phyloP scores from a whole-genome alignment of 2,797 vertebrate species.

The Rhodeus uyekii region DNA sequence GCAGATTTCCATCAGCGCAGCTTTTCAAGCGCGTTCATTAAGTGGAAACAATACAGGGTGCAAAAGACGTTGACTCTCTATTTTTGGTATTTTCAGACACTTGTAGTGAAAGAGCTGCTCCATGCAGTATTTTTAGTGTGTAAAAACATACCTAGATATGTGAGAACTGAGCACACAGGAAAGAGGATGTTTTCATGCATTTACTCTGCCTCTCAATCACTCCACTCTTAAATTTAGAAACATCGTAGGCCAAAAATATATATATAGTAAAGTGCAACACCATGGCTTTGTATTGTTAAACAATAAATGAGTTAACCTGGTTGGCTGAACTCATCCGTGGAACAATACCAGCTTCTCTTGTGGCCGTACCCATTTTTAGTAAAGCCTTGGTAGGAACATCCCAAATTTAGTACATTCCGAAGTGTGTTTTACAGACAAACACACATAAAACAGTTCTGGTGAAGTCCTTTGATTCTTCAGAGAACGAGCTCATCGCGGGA shows the following conservation, averaged over 20 bases:
- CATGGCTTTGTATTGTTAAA: conserved; percentile 78
- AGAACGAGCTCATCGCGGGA: conserved; percentile 4
- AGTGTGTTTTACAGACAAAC: background rate
- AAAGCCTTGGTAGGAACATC: background rate
- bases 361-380: background rate
- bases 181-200: conserved; percentile 55
- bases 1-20: background rate
- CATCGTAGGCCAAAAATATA: conserved; percentile 72
- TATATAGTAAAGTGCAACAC: conserved; percentile 74
- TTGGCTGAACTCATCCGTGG: conserved; percentile 74
- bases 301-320: conserved; percentile 73
- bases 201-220: conserved; percentile 22
- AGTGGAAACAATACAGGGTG: conserved; percentile 30
- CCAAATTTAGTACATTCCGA: background rate
- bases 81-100: conserved; percentile 28
- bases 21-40: too few species aligned
- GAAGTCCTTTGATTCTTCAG: conserved; percentile 4
- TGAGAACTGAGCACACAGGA: conserved; percentile 28
- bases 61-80: conserved; percentile 13
- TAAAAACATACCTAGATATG: conserved; percentile 6
- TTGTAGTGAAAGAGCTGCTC: background rate
- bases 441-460: background rate
- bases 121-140: conserved; percentile 32
- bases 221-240: conserved; percentile 58
- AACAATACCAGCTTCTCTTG: conserved; percentile 65